Conservation (phyloP, 2,797 vertebrate genomes). For the Myotis pilosus region DNA sequence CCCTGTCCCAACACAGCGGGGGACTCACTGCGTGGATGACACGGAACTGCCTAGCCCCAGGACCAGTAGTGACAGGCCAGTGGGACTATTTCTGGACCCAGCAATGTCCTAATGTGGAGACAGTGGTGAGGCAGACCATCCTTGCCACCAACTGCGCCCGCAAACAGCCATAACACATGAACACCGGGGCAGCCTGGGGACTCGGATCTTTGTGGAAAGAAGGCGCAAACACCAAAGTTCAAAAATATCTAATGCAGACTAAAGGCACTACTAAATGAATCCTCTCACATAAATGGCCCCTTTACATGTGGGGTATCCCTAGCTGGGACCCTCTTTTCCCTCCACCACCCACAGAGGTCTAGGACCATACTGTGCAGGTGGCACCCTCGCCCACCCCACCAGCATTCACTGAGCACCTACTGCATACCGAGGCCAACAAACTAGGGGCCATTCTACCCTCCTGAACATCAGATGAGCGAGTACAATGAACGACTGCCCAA, state of each 20-base stretch:
- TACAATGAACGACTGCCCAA: not conserved
- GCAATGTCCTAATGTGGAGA: not conserved
- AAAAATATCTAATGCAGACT: not conserved
- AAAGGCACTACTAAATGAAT: not conserved
- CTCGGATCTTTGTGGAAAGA: not conserved
- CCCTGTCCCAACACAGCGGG: not conserved
- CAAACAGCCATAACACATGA: not conserved
- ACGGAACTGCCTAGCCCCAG: not conserved
- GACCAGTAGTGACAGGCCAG: not conserved
- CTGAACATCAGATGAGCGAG: fast-evolving
- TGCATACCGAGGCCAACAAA: not conserved
- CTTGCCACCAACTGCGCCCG: not conserved
- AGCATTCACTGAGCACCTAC: not conserved
- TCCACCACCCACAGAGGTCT: not conserved
- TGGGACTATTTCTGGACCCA: not conserved
- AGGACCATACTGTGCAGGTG: not conserved
- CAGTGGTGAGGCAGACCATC: fast-evolving
- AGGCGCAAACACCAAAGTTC: not conserved
- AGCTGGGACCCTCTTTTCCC: not conserved
- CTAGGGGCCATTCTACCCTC: not conserved
- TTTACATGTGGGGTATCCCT: not conserved
- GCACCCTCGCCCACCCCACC: not conserved
- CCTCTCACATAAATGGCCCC: not conserved
- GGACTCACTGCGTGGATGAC: not conserved
- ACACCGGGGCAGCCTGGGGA: not conserved